A percentile compares a stretch with the other conserved stretches of the same genome.
phyloP scores from a whole-genome alignment of 2,888 invertebrate genomes.

The Orthosia gracilis region DNA sequence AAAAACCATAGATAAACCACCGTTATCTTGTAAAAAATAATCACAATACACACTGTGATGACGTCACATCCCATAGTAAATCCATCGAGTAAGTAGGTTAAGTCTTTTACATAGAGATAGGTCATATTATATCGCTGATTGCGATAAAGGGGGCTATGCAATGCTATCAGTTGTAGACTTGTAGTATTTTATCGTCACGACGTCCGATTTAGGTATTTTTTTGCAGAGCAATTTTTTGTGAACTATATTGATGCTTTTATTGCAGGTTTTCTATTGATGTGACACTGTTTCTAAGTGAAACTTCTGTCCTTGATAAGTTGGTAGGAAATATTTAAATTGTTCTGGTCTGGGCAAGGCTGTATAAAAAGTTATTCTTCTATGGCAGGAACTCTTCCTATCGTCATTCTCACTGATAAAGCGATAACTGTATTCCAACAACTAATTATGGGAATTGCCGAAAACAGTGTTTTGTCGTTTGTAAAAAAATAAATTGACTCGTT shows the following conservation, averaged over 20 bases:
- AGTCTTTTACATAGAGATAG: constrained; percentile 50
- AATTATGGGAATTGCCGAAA: constrained; percentile 3
- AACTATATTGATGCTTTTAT: constrained; percentile 54
- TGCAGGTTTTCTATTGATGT: constrained; percentile 17
- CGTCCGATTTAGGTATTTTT: constrained; percentile 40
- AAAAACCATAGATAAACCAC: constrained; percentile 36
- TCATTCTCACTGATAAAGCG: constrained; percentile 12
- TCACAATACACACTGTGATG: constrained; percentile 37
- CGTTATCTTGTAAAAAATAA: constrained; percentile 48
- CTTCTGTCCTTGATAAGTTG: constrained; percentile 30
- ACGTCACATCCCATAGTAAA: constrained; percentile 50
- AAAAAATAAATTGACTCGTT: neutral
- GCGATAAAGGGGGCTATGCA: constrained; percentile 36
- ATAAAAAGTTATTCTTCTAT: constrained; percentile 7
- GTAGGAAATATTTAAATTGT: constrained; percentile 5
- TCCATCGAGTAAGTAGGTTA: constrained; percentile 55
- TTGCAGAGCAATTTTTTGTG: constrained; percentile 41
- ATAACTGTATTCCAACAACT: constrained; percentile 5
- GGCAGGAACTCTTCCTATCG: neutral
- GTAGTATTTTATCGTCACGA: constrained; percentile 35
- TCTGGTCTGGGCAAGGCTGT: too few species aligned
- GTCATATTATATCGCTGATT: constrained; percentile 55
- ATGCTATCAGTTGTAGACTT: constrained; percentile 37
- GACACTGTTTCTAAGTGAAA: constrained; percentile 19
- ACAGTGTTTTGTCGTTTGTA: neutral